Base-by-base conservation (phyloP, 2,888 invertebrate genomes). In the Sylvicola fuscatus region DNA sequence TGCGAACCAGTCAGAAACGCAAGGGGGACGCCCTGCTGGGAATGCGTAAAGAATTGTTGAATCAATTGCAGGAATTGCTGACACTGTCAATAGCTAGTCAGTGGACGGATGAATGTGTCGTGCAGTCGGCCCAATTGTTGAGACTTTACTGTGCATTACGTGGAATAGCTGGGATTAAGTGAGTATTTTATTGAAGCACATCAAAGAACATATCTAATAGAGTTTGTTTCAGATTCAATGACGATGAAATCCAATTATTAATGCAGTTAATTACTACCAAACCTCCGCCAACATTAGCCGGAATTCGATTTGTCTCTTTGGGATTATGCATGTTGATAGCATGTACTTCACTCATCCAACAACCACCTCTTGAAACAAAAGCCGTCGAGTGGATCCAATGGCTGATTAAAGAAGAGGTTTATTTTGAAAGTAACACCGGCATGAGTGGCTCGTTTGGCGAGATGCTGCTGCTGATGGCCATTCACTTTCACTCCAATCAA, bases 401-500 rank as follows among this genome's bases (percentile, higher is more conserved):
- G 87, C 65, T 95, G 1, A 86, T 87, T 0, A 74, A 76, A 45
- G 87, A 87, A 54, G 87, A 89, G 57, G 80, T 81, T 2, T 84
- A 86, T 53, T 83, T 87, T 50, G 82, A 83, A 58, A 77, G 75
- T 35, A 78, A 77, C 21, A 80, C 82, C 33, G 86, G 83, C 0
- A 78, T 78, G 0, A 21, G 79, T 2, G 83, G 86, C 2, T 89
- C 90, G 2, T 87, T 92, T 51, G 92, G 90, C 2, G 93, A 95
- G 62, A 89, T 95, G 86, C 60, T 97, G 35, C 70, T 95, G 0
- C 60, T 97, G 39, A 83, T 95, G 67, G 95, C 95, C 1, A 92
- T 95, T 43, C 93, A 95, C 56, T 95, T 95, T 54, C 95, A 95
- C 54, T 84, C 89, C 44, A 90, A 89, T 51, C 93, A 95, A 57